Conservation (phyloP, 1,140 invertebrate genomes). For the Aphidius ervi region DNA sequence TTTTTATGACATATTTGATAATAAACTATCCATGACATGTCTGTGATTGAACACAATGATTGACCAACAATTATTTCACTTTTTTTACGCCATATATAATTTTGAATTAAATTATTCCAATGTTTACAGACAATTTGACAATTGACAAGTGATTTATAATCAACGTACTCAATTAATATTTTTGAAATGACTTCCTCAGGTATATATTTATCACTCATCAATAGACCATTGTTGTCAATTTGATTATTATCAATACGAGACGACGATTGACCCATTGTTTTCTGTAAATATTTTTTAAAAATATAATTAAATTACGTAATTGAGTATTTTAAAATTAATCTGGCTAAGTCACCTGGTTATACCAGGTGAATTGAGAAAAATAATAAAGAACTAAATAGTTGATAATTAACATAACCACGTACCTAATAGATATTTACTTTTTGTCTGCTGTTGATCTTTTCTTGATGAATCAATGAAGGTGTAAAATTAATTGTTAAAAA, state of each 20-base stretch:
- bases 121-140: conserved; percentile 50
- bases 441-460: too few species aligned
- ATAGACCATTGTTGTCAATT: conserved; percentile 40
- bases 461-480: too few species aligned
- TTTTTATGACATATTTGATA: conserved; percentile 43
- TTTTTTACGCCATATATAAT: conserved; percentile 47
- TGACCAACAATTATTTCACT: conserved; percentile 31
- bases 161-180: conserved; percentile 21
- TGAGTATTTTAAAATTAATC: too few species aligned
- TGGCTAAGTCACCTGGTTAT: too few species aligned
- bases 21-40: conserved; percentile 40
- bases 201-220: conserved; percentile 38
- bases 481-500: too few species aligned
- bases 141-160: conserved; percentile 37
- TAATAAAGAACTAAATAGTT: too few species aligned
- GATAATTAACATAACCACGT: too few species aligned
- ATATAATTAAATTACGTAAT: too few species aligned
- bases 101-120: conserved; percentile 46
- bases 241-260: conserved; percentile 20
- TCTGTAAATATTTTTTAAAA: too few species aligned
- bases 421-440: too few species aligned
- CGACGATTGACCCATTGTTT: too few species aligned
- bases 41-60: conserved; percentile 26
- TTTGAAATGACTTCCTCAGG: conserved; percentile 38
- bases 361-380: too few species aligned